Evolutionary conservation across 1,140 invertebrate genomes (phyloP).

Genomic region (Drosophila sulfurigaster): DNA sequence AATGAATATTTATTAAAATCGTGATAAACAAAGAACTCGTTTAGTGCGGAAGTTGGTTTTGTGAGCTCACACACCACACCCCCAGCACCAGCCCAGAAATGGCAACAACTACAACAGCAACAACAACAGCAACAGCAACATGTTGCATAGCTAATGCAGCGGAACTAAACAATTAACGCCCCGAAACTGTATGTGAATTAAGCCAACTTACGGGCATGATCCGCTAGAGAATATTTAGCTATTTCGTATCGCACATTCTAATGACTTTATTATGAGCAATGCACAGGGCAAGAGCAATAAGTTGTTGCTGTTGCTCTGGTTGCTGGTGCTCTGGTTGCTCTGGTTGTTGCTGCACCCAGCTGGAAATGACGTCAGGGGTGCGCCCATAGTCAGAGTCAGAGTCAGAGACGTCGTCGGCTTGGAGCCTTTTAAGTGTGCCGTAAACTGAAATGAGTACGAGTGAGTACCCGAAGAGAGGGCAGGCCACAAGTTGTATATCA

Average conservation of each 20-base stretch:
- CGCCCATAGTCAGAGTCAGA: constrained; percentile 54
- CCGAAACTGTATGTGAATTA: constrained; percentile 44
- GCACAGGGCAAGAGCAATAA: constrained; percentile 62
- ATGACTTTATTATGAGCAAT: constrained; percentile 82
- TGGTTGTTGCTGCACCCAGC: constrained; percentile 66
- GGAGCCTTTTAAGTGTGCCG: constrained; percentile 76
- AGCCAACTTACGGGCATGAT: constrained; percentile 24
- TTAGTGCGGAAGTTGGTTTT: constrained; percentile 26
- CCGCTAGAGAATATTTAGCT: constrained; percentile 4
- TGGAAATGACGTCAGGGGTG: constrained; percentile 78
- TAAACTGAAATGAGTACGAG: constrained; percentile 76
- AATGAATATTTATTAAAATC: constrained; percentile 6
- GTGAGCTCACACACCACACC: constrained; percentile 11
- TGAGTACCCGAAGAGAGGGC: constrained; percentile 40
- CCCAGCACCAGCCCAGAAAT: neutral
- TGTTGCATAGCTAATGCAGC: constrained; percentile 66
- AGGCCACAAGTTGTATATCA: constrained; percentile 68
- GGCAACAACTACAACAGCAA: constrained; percentile 12
- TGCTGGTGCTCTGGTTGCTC: constrained; percentile 30
- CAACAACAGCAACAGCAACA: constrained; percentile 36
- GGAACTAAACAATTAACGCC: constrained; percentile 81
- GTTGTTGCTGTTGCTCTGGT: constrained; percentile 27
- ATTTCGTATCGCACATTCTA: constrained; percentile 69
- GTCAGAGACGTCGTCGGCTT: constrained; percentile 58
- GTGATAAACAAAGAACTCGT: constrained; percentile 9